phyloP scores from a whole-genome alignment of 2,797 vertebrate genomes.

The Podarcis siculus region DNA sequence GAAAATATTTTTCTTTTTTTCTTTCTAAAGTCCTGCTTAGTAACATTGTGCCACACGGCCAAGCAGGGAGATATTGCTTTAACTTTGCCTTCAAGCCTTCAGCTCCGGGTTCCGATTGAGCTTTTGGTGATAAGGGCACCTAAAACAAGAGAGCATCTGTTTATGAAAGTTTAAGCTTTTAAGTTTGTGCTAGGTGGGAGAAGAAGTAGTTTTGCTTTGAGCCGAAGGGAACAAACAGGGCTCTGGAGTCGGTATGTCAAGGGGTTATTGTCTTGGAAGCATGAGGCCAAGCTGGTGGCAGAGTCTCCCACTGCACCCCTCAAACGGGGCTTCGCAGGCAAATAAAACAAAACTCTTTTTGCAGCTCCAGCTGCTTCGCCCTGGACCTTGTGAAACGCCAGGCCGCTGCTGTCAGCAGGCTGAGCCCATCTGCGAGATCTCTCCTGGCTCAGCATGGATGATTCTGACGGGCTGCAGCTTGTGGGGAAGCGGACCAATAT shows the following conservation, averaged over 20 bases:
- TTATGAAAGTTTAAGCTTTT: not conserved
- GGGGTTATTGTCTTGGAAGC: not conserved
- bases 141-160: not conserved
- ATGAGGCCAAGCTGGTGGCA: not conserved
- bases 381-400: not conserved
- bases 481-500: constrained; percentile 20
- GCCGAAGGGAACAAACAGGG: not conserved
- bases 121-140: no score
- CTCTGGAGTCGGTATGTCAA: not conserved
- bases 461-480: constrained; percentile 40
- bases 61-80: no score
- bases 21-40: no score
- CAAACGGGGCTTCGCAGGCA: no score
- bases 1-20: not conserved
- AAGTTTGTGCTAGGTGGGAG: no score
- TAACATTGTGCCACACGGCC: no score
- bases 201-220: not conserved
- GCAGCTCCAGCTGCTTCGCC: not conserved
- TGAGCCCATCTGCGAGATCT: not conserved
- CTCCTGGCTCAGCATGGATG: not conserved
- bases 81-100: no score
- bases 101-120: not conserved
- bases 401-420: no score
- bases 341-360: not conserved
- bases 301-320: not conserved